Evolutionary conservation across 2,113 vertebrate species (phyloP), one percentile per base, ranked within the genome.

Genomic region (Larimichthys crocea): DNA sequence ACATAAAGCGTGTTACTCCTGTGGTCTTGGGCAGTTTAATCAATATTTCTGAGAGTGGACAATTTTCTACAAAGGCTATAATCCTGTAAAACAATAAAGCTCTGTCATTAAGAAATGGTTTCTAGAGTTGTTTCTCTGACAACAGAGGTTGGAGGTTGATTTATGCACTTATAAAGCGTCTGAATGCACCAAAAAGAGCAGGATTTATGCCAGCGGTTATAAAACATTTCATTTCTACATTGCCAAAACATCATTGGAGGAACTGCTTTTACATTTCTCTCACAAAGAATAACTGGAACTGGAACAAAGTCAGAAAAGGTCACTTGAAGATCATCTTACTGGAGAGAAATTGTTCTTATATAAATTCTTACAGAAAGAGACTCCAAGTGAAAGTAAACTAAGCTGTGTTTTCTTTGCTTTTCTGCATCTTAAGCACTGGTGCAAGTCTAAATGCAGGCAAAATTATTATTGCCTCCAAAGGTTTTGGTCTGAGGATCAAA

Each of bases 401-500:
- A 68, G 67, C 53, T 26, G 56, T 81, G 60, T 74, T 85, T 78
- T 52, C 40, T 53, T 52, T 79, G 74, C 62, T 78, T 82, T 29
- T 86, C 78, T 84, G 80, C 74, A 74, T 83, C 77, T 88, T 62
- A 72, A 79, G 63, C 75, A 48, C 70, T 62, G 24, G 53, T 68
- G 67, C 26, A 35, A 67, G 66, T 74, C 57, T 63, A 79, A 74
- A 76, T 82, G 56, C 66, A 65, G 68, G 79, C 64, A 87, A 73
- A 89, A 72, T 76, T 62, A 76, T 91, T 86, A 81, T 60, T 76
- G 82, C 86, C 82, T 81, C 12, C 0, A 74, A 89, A 89, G 84
- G 76, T 74, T 40, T 85, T 66, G 66, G 86, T 87, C 31, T 74
- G 79, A 86, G 74, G 74, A 89, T 88, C 89, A 90, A 91, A 92